A percentile compares a stretch with the other conserved stretches of the same genome.
Conservation (phyloP, 2,888 invertebrate species). For the Portevinia maculata region DNA sequence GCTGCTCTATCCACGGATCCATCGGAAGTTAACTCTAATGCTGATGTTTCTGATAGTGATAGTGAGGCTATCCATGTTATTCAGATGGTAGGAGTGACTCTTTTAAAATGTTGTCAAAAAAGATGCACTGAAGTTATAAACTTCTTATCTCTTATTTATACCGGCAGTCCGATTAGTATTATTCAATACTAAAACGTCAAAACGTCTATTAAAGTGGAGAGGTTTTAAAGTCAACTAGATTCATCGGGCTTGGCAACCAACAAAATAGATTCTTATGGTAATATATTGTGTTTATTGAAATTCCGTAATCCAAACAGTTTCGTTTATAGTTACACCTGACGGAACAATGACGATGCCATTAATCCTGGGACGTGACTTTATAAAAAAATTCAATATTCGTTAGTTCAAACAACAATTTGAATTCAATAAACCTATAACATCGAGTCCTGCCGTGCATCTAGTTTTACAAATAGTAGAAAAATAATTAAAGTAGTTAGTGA, state of each 20-base stretch:
- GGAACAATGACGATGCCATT: neutral
- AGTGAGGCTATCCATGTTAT: neutral
- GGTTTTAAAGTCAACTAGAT: slow-evolving; percentile 3
- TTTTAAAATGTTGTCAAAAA: neutral
- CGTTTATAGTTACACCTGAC: neutral
- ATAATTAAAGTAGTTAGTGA: too few relatives aligned
- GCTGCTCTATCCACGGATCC: neutral
- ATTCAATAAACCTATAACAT: too few relatives aligned
- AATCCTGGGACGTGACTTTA: neutral
- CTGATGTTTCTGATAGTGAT: neutral
- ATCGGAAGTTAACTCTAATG: neutral
- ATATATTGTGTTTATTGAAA: slow-evolving; percentile 1
- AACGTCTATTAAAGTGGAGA: neutral
- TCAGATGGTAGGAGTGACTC: slow-evolving; percentile 7
- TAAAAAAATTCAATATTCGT: too few relatives aligned
- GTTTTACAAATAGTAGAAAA: too few relatives aligned
- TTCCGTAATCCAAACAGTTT: neutral
- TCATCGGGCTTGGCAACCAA: neutral
- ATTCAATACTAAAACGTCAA: neutral
- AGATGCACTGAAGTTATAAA: slow-evolving; percentile 8
- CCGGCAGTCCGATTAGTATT: neutral
- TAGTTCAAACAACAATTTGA: too few relatives aligned
- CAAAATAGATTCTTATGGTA: slow-evolving; percentile 9
- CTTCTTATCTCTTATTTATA: slow-evolving; percentile 1
- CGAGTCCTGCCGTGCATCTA: too few relatives aligned